These are phyloP conservation scores for Nephrotoma guestfalica DNA, from an alignment of 2,888 invertebrate genomes.

Conservation along the genomic window DNA sequence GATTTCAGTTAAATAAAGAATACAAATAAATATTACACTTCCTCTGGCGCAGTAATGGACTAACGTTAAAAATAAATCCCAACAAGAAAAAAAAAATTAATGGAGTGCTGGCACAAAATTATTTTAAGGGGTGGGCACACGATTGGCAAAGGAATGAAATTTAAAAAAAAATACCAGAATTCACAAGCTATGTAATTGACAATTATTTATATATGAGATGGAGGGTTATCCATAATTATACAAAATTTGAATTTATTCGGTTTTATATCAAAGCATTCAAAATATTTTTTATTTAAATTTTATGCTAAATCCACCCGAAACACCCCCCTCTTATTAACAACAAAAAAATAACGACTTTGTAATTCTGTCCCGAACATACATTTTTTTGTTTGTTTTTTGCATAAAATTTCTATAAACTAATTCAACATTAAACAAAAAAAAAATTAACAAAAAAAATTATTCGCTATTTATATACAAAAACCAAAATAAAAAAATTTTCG, in stretches of 20 bases:
- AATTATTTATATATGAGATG: neutral
- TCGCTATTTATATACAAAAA: neutral
- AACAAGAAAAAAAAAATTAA: neutral
- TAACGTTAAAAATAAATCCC: neutral
- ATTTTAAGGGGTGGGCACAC: neutral
- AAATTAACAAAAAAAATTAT: neutral
- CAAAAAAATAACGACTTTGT: neutral
- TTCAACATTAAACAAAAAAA: neutral
- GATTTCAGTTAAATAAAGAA: too few species aligned
- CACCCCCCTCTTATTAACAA: neutral
- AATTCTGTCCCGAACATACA: neutral
- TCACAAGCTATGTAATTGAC: neutral
- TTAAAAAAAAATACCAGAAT: neutral
- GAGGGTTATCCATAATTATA: neutral
- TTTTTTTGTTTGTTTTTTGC: neutral
- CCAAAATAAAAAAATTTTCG: constrained; percentile 2
- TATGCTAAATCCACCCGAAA: neutral
- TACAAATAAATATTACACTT: too few species aligned
- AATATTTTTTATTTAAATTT: neutral
- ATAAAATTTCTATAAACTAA: neutral
- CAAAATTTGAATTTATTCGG: neutral
- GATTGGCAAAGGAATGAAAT: neutral
- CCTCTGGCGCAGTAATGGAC: neutral
- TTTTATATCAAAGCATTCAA: neutral
- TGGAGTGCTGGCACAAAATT: neutral